Percentiles rank a stretch among this genome's conserved stretches.
These are phyloP conservation scores for Laticauda laticaudata DNA, from an alignment of 2,113 vertebrate genomes.

Conservation along the genomic window DNA sequence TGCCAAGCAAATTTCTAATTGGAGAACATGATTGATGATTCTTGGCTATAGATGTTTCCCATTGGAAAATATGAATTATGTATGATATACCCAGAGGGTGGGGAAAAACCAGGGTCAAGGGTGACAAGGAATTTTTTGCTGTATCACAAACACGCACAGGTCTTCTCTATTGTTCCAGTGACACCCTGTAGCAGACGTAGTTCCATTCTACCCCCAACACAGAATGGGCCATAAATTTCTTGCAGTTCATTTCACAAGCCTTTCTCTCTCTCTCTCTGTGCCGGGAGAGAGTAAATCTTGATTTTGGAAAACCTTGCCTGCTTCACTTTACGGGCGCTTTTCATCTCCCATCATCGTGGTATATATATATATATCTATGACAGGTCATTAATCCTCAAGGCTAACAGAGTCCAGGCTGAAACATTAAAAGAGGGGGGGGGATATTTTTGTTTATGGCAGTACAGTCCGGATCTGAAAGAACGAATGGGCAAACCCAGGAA, in stretches of 20 bases:
- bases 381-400: not conserved
- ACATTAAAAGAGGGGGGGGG: accelerated
- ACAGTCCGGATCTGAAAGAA: not conserved
- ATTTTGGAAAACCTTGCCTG: not conserved
- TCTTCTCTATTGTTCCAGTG: not conserved
- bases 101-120: no score
- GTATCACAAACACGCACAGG: not conserved
- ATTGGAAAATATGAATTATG: no score
- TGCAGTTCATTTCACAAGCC: not conserved
- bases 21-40: no score
- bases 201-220: not conserved
- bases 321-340: constrained; percentile 14
- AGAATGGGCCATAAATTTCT: not conserved
- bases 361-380: accelerated
- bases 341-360: not conserved
- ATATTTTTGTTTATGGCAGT: accelerated
- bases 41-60: no score
- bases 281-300: not conserved
- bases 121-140: not conserved
- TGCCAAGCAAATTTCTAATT: no score
- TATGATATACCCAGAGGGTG: no score
- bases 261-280: no score
- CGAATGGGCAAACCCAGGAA: not conserved
- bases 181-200: not conserved
- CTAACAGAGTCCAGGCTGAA: accelerated